Base-by-base conservation (phyloP, 2,888 invertebrate species). In the Xanthia togata region DNA sequence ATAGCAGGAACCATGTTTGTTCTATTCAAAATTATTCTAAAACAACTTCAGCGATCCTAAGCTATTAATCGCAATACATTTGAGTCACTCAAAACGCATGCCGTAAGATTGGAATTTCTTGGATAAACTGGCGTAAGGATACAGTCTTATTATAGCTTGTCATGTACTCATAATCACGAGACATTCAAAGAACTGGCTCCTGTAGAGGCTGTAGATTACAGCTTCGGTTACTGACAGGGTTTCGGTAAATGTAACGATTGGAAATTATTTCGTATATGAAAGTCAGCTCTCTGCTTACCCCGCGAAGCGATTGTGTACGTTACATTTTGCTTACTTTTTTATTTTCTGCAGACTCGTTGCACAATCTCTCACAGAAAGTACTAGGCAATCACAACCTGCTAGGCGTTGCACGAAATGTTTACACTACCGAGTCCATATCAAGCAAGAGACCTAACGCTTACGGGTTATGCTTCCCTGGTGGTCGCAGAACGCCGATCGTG, bases 391-490 rank as follows among this genome's bases (percentile, higher is more conserved):
- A 93, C 84, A 91, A 92, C 89, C 89, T 90, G 91, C 89, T 88
- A 89, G 85, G 89, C 82, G 80, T 81, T 89, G 88, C 89, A 88
- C 76, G 85, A 87, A 83, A 86, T 95, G 94, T 94, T 95, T 94
- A 94, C 90, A 93, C 90, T 90, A 86, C 76, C 72, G 68, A 86
- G 75, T 69, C 93, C 93, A 89, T 94, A 94, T 94, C 93, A 87
- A 91, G 90, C 88, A 84, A 89, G 89, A 89, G 76, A 89, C 84
- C 75, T 93, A 92, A 92, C 88, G 92, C 91, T 91, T 92, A 81
- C 82, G 77, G 76, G 75, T 91, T 84, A 88, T 94, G 91, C 94
- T 84, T 86, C 90, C 94, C 92, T 93, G 95, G 95, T 95, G 95
- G 95, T 95, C 95, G 89, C 83, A 87, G 90, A 90, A 89, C 82